A percentile compares a stretch with the other conserved stretches of the same genome.
Evolutionary conservation across 2,113 vertebrate species (phyloP).

Genomic region (Cervus canadensis): DNA sequence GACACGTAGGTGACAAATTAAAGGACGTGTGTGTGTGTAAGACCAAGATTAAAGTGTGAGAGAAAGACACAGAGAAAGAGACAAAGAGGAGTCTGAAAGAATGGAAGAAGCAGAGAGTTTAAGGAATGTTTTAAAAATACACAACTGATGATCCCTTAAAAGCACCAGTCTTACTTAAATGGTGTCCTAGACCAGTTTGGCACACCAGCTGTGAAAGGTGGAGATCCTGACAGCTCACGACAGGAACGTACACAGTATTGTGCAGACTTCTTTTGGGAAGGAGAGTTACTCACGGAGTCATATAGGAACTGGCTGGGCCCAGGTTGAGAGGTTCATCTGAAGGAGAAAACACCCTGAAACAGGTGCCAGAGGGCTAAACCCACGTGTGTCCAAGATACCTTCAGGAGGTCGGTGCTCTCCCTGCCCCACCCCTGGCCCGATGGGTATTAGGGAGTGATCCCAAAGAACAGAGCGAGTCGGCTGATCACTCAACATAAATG

Average conservation of each 20-base stretch:
- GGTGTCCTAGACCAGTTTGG: background rate
- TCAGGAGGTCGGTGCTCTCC: background rate
- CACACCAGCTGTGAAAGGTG: background rate
- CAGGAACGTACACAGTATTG: background rate
- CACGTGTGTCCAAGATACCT: accelerated
- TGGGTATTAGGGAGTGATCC: background rate
- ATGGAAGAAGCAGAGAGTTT: background rate
- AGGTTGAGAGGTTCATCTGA: background rate
- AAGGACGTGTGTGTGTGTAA: background rate
- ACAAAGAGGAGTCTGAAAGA: background rate
- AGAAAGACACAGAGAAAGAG: background rate
- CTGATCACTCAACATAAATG: background rate
- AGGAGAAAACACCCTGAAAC: background rate
- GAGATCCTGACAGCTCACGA: background rate
- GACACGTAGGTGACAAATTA: background rate
- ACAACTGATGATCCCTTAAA: background rate
- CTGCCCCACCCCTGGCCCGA: background rate
- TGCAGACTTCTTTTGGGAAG: background rate
- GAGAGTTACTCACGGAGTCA: background rate
- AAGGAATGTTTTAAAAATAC: background rate
- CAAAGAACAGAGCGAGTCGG: background rate
- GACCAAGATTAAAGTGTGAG: background rate
- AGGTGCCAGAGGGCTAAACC: background rate
- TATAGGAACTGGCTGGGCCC: background rate
- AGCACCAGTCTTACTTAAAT: background rate